Evolutionary conservation across 2,113 vertebrate genomes (phyloP).

Genomic region (Plecturocebus donacophilus): DNA sequence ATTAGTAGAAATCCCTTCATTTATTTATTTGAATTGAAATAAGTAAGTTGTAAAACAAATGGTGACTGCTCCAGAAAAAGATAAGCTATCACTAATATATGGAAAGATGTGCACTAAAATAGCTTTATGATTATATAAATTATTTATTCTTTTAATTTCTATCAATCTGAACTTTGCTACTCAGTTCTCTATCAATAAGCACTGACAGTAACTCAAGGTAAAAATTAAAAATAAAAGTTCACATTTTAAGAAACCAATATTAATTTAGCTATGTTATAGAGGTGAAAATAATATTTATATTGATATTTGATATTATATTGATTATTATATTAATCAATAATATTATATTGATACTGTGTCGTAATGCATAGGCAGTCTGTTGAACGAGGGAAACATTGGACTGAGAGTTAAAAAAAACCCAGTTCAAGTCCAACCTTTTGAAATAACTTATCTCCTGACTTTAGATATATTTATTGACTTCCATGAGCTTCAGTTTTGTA

Average conservation of each 20-base stretch:
- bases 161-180: neutral
- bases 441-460: neutral
- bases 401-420: neutral
- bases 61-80: neutral
- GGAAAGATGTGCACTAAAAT: neutral
- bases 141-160: neutral
- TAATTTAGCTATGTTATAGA: neutral
- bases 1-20: neutral
- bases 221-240: neutral
- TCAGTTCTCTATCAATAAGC: neutral
- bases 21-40: neutral
- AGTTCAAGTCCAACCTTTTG: neutral
- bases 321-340: too few relatives aligned
- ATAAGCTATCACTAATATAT: neutral
- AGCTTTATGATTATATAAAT: neutral
- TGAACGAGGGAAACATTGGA: neutral
- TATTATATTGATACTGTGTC: neutral
- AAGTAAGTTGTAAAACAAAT: neutral
- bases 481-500: neutral
- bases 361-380: neutral
- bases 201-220: neutral
- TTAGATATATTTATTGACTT: neutral
- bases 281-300: neutral
- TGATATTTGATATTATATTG: conserved; percentile 5
- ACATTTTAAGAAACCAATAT: neutral